phyloP scores from a whole-genome alignment of 2,888 invertebrate species.

The Abscondita cerata region DNA sequence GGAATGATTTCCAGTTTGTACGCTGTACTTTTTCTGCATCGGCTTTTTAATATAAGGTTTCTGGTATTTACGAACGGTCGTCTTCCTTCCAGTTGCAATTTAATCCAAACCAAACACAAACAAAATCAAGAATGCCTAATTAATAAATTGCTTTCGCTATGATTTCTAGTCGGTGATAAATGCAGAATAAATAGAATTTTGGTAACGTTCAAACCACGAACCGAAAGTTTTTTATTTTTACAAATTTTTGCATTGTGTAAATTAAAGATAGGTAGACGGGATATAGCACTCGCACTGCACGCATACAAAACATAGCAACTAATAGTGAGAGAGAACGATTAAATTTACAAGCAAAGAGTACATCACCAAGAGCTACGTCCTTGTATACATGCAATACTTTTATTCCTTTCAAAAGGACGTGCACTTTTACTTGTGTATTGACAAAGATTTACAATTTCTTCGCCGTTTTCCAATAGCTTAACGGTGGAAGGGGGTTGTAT shows the following conservation, averaged over 20 bases:
- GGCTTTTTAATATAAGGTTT: slow-evolving; percentile 88
- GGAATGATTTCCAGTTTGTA: slow-evolving; percentile 74
- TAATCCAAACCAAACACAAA: slow-evolving; percentile 38
- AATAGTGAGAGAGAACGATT: slow-evolving; percentile 40
- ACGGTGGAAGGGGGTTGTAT: slow-evolving; percentile 54
- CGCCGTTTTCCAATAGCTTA: slow-evolving; percentile 47
- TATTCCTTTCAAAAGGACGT: slow-evolving; percentile 20
- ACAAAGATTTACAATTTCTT: slow-evolving; percentile 51
- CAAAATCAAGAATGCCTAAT: slow-evolving; percentile 43
- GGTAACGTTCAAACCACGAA: slow-evolving; percentile 1
- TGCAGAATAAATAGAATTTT: neutral
- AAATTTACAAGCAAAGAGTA: slow-evolving; percentile 28
- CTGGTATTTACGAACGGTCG: slow-evolving; percentile 87
- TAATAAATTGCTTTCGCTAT: slow-evolving; percentile 37
- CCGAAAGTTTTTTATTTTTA: slow-evolving; percentile 15
- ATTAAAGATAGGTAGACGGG: slow-evolving; percentile 23
- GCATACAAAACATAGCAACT: slow-evolving; percentile 44
- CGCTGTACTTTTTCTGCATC: slow-evolving; percentile 75
- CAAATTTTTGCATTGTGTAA: slow-evolving; percentile 4
- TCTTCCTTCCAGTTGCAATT: slow-evolving; percentile 76
- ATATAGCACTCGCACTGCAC: slow-evolving; percentile 39
- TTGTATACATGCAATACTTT: slow-evolving; percentile 23
- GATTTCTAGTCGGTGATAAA: slow-evolving; percentile 25
- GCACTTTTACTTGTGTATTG: slow-evolving; percentile 12
- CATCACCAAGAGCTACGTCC: slow-evolving; percentile 25